Base-by-base conservation (phyloP, 2,113 vertebrate genomes). In the Procavia capensis region DNA sequence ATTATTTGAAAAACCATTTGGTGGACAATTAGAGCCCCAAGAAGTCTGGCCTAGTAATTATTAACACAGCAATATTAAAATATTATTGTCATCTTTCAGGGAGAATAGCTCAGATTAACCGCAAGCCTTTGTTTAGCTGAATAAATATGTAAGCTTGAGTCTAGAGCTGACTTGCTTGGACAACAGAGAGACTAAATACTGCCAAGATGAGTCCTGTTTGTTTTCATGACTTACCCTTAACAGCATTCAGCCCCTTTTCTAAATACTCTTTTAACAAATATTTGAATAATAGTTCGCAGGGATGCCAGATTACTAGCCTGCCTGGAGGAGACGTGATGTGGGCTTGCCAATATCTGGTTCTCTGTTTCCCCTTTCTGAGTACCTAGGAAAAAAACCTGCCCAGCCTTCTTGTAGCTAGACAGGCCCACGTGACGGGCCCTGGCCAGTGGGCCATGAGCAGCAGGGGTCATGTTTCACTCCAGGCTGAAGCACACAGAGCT, bases 201-300 rank as follows among this genome's bases (percentile, higher is more conserved):
- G 96, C 83, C 90, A 93, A 95, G 74, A 82, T 17, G 59, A 94
- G 43, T 66, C 34, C 85, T 87, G 47, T 92, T 94, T 96, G 89
- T 88, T 96, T 97, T 87, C 82, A 95, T 94, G 90, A 20, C 87
- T 95, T 94, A 92, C 31, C 78, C 83, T 27, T 66, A 68, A 91
- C 74, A 85, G 36, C 20, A 61, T 61, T 72, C 79, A 89, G 45
- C 41, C 31, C 79, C 82, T 94, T 78, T 54, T 79, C 74, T 75
- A 97, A 88, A 93, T 76, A 93, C 29, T 17, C 17, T 68, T 80
- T 92, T 50, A 87, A 59, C 81, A 93, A 93, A 93, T 78, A 82
- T 89, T 93, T 88, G 24, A 96, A 94, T 72, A 76, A 94, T 41
- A 29, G 14, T 47, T 92, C 70, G 66, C 78, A 93, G 45, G 75